phyloP scores from a whole-genome alignment of 2,888 invertebrate species.

The Leptinotarsa juncta region DNA sequence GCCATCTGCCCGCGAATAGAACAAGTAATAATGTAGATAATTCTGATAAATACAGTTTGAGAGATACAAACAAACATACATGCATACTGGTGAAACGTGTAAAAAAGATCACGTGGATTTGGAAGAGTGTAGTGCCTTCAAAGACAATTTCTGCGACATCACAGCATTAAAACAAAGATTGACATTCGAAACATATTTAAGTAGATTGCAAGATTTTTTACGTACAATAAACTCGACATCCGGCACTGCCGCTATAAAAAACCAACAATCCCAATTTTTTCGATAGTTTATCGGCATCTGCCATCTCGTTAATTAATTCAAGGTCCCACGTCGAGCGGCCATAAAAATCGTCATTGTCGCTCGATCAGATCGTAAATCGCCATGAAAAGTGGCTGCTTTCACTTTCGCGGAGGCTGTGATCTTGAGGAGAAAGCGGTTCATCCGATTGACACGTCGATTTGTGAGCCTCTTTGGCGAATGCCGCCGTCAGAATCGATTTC shows the following conservation, averaged over 20 bases:
- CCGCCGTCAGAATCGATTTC: conserved; percentile 9
- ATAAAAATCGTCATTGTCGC: conserved; percentile 13
- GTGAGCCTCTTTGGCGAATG: conserved; percentile 6
- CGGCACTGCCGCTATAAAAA: not conserved
- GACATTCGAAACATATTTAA: too few relatives aligned
- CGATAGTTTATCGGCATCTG: not conserved
- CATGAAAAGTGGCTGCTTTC: conserved; percentile 38
- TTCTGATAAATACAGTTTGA: too few relatives aligned
- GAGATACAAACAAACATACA: too few relatives aligned
- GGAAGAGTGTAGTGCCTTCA: too few relatives aligned
- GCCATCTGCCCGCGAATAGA: too few relatives aligned
- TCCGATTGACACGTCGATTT: conserved; percentile 33
- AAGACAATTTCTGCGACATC: too few relatives aligned
- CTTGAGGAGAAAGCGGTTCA: conserved; percentile 39
- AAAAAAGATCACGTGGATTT: too few relatives aligned
- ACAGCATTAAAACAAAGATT: too few relatives aligned
- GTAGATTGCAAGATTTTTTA: not conserved
- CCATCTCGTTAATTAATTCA: conserved; percentile 14
- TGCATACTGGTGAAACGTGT: too few relatives aligned
- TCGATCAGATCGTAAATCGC: conserved; percentile 6
- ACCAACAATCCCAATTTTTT: not conserved
- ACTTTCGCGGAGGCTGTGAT: conserved; percentile 40
- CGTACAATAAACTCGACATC: not conserved
- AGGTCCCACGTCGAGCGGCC: conserved; percentile 10
- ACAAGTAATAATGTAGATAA: too few relatives aligned